Evolutionary conservation across 2,888 invertebrate species (phyloP).

Genomic region (Oscheius sp.): DNA sequence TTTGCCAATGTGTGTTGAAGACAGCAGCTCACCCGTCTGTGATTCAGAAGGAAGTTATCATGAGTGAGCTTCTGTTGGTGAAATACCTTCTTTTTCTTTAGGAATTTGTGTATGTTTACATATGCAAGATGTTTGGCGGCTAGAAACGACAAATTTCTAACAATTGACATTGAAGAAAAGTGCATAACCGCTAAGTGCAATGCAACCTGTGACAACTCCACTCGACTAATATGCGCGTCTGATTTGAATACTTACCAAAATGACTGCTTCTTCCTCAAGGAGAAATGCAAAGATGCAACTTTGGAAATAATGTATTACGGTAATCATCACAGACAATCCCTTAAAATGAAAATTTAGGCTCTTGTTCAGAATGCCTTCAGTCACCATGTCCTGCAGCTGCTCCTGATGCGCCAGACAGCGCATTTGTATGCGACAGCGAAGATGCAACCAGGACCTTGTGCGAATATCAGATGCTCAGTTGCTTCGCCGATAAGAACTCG

Average conservation of each 20-base stretch:
- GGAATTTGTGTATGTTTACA: constrained; percentile 60
- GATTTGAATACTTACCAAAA: constrained; percentile 52
- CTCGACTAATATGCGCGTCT: constrained; percentile 49
- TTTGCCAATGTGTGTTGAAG: constrained; percentile 53
- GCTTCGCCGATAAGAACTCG: constrained; percentile 65
- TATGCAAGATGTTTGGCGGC: constrained; percentile 68
- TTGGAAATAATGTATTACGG: constrained; percentile 63
- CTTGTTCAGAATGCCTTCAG: constrained; percentile 63
- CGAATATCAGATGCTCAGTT: constrained; percentile 69
- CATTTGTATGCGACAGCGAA: constrained; percentile 66
- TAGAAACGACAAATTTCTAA: constrained; percentile 42
- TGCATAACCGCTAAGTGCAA: constrained; percentile 17
- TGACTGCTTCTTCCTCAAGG: constrained; percentile 49
- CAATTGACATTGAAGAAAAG: constrained; percentile 27
- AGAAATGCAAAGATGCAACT: constrained; percentile 45
- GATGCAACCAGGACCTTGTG: constrained; percentile 64
- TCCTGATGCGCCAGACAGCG: constrained; percentile 58
- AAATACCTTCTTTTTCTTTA: constrained; percentile 21
- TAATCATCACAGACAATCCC: not conserved
- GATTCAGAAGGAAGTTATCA: constrained; percentile 52
- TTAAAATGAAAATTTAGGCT: constrained; percentile 47
- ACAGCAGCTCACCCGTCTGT: constrained; percentile 50
- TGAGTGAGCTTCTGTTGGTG: constrained; percentile 34
- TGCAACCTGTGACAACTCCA: constrained; percentile 41
- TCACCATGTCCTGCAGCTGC: constrained; percentile 59